Evolutionary conservation across 1,140 invertebrate genomes (phyloP), one percentile per base, ranked within the genome.

Genomic region (Drosophila nannoptera): DNA sequence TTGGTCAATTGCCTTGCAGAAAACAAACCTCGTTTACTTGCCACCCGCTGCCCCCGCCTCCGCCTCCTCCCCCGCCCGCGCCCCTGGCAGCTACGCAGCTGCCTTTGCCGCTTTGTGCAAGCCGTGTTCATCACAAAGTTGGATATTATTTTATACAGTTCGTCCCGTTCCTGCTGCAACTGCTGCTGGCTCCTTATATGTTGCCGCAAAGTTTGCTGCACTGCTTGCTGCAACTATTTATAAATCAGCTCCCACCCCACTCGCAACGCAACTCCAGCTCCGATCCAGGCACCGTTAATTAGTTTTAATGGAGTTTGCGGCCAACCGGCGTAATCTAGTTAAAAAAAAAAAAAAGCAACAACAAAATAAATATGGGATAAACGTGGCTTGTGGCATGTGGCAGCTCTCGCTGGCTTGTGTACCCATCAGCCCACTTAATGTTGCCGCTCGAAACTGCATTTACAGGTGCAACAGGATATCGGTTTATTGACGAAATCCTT

Each of bases 1-100:
- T 87, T 87, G 83, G 83, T 87, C 83, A 87, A 87, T 87, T 87
- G 77, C 78, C 84, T 73, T 59, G 62, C 75, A 63, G 65, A 52
- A 65, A 71, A 59, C 60, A 43, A 32, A 48, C 50, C 52, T 8
- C 16, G 7, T 22, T n/a, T 11, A 16, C 42, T 4, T 46, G 14
- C 32, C 36, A 61, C 29, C 66, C 64, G 29, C 14, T 16, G 31
- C 14, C 49, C 12, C 9, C 32, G 29, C 16, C 7, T 22, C 6
- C 2, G 7, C 9, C 9, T 2, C 8, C 36, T 8, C 2, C 36
- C 2, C 7, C 4, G 3, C 22, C 33, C 9, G 5, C 0, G 1
- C 5, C 36, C 0, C 12, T n/a, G 22, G 58, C 58, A 49, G 43
- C n/a, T 43, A 56, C 54, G 58, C 58, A 40, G 58, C 35, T 61